These are phyloP conservation scores for Philereme transversata DNA, from an alignment of 2,888 invertebrate genomes.

Conservation along the genomic window DNA sequence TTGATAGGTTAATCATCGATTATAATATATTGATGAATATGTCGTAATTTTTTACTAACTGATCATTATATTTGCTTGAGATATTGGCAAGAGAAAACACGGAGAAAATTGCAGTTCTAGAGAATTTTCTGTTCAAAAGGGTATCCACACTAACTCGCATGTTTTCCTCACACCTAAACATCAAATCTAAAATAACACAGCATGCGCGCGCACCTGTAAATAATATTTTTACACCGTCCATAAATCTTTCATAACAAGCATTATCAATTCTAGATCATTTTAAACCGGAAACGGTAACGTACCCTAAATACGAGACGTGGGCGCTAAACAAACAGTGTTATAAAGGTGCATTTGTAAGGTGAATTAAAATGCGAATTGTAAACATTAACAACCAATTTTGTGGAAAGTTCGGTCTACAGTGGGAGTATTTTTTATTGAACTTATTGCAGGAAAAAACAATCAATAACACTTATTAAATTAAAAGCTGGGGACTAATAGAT, in stretches of 20 bases:
- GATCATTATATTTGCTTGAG: too few relatives aligned
- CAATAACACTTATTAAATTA: too few relatives aligned
- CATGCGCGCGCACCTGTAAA: slow-evolving; percentile 28
- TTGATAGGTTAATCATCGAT: too few relatives aligned
- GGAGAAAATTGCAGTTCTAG: too few relatives aligned
- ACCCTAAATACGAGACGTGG: slow-evolving; percentile 14
- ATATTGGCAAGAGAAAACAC: too few relatives aligned
- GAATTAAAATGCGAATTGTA: slow-evolving; percentile 31
- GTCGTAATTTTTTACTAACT: too few relatives aligned
- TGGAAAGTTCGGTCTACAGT: slow-evolving; percentile 22
- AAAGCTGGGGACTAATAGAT: too few relatives aligned
- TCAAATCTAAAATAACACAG: slow-evolving; percentile 18
- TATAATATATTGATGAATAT: too few relatives aligned
- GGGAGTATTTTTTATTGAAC: slow-evolving; percentile 9
- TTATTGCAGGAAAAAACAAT: neutral
- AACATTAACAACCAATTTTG: slow-evolving; percentile 31
- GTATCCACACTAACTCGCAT: neutral
- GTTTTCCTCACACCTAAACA: neutral
- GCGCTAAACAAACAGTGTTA: slow-evolving; percentile 28
- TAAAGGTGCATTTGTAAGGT: slow-evolving; percentile 39
- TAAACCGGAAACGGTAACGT: slow-evolving; percentile 29
- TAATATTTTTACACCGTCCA: slow-evolving; percentile 27
- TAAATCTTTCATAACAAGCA: slow-evolving; percentile 35
- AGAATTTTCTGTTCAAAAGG: too few relatives aligned
- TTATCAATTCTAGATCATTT: slow-evolving; percentile 27